Conservation (phyloP, 2,113 vertebrate species). For the Physeter macrocephalus region DNA sequence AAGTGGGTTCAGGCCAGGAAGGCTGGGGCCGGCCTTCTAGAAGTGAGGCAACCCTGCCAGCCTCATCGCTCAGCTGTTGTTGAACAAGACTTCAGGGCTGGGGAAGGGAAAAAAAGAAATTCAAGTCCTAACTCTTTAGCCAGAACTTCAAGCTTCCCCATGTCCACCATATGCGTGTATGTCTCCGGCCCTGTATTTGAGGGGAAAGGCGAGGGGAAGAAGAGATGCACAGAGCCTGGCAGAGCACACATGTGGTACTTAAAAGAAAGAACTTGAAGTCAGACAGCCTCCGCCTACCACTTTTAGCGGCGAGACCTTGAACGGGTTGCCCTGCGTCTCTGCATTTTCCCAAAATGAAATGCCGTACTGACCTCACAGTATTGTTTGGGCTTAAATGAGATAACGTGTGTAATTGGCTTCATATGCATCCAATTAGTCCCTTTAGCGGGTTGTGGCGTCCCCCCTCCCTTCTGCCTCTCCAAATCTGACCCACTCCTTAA, state of each 20-base stretch:
- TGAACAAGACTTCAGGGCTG: not conserved
- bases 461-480: not conserved
- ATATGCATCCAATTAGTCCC: not conserved
- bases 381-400: not conserved
- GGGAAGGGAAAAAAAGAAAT: not conserved
- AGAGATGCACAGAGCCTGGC: not conserved
- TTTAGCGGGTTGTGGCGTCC: not conserved
- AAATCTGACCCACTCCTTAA: not conserved
- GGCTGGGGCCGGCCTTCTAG: not conserved
- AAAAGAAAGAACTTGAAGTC: not conserved
- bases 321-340: not conserved
- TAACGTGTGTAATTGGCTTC: not conserved
- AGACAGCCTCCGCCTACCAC: not conserved
- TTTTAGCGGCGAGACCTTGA: not conserved
- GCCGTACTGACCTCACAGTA: not conserved
- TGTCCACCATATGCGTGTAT: rapidly evolving
- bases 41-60: constrained; percentile 28
- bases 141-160: not conserved
- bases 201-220: not conserved
- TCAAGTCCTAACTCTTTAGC: not conserved
- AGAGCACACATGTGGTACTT: not conserved
- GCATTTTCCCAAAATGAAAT: not conserved
- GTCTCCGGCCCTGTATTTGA: not conserved
- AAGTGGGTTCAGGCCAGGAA: constrained; percentile 35
- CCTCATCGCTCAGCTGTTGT: not conserved